Base-by-base conservation (phyloP, 1,140 invertebrate species). In the Orussus abietinus region DNA sequence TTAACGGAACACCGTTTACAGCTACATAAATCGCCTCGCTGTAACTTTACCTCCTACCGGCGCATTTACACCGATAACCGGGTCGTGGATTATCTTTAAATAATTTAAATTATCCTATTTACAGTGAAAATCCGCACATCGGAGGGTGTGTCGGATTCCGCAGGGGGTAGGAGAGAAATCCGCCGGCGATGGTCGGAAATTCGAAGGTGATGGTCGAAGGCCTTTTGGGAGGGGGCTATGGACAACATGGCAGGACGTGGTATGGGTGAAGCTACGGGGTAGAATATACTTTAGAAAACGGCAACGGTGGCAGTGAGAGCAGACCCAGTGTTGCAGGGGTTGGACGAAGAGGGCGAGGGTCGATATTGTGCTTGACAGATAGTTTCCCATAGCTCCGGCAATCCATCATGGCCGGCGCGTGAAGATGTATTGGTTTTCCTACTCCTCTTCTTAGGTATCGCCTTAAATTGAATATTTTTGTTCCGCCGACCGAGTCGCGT, bases 351-450 rank as follows among this genome's bases (percentile, higher is more conserved):
- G 58, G 51, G 55, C 57, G 55, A 70, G 66, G 70, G 68, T 73
- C 70, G 70, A 73, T 73, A 72, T 73, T 69, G 60, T 65, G 44
- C 70, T 71, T 73, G 70, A 73, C 69, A 69, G 66, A 73, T 70
- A 72, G 66, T 72, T 72, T 72, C 69, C 66, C 66, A 70, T 72
- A 67, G 68, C 64, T 69, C 55, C 53, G 38, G 57, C 55, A 68
- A 72, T 72, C 58, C 59, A 73, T 73, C 70, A 72, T 73, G 66
- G 68, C 61, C 55, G 62, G 61, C 62, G 62, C 55, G 56, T 53
- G 59, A 59, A 71, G 63, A 66, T 57, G 62, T 68, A 63, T 68
- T 70, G 57, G 60, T 68, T 72, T 70, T 66, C 68, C 60, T 59
- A 51, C 53, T 53, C 53, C 46, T 45, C 55, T 53, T 64, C 62